Evolutionary conservation across 2,113 vertebrate genomes (phyloP).

Genomic region (Gambusia holbrooki): DNA sequence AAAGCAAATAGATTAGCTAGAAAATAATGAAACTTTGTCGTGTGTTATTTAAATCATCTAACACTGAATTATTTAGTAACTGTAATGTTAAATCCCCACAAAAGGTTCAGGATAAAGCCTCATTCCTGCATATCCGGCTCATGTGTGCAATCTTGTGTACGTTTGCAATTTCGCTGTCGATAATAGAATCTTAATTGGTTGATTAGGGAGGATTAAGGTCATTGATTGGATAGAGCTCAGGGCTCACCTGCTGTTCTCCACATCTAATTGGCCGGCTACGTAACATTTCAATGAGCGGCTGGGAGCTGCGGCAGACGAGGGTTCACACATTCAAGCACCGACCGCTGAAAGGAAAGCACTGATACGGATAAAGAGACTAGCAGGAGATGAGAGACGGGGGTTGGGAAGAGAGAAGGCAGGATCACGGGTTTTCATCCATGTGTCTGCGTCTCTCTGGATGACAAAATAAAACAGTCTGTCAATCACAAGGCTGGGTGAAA

Average conservation of each 20-base stretch:
- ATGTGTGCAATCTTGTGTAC: constrained; percentile 5
- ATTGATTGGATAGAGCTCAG: constrained; percentile 73
- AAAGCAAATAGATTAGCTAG: background rate
- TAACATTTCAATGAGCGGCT: constrained; percentile 72
- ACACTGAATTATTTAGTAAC: background rate
- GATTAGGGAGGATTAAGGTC: constrained; percentile 75
- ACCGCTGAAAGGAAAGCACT: constrained; percentile 26
- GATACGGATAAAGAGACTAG: constrained; percentile 49
- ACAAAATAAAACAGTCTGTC: constrained; percentile 58
- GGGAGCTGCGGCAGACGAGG: constrained; percentile 49
- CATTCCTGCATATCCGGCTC: constrained; percentile 14
- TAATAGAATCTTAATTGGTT: constrained; percentile 77
- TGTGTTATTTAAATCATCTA: background rate
- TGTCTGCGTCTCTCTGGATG: constrained; percentile 51
- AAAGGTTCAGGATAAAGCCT: constrained; percentile 10
- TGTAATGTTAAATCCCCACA: background rate
- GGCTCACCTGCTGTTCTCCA: constrained; percentile 69
- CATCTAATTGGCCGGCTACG: constrained; percentile 71
- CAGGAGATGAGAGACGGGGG: constrained; percentile 31
- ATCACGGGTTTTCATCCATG: constrained; percentile 40
- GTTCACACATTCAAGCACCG: constrained; percentile 44
- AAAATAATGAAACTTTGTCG: background rate
- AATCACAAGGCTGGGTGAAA: constrained; percentile 47
- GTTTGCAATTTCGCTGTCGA: constrained; percentile 41
- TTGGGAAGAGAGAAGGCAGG: constrained; percentile 31